phyloP scores from a whole-genome alignment of 2,113 vertebrate species.

The Ammodytes dubius region DNA sequence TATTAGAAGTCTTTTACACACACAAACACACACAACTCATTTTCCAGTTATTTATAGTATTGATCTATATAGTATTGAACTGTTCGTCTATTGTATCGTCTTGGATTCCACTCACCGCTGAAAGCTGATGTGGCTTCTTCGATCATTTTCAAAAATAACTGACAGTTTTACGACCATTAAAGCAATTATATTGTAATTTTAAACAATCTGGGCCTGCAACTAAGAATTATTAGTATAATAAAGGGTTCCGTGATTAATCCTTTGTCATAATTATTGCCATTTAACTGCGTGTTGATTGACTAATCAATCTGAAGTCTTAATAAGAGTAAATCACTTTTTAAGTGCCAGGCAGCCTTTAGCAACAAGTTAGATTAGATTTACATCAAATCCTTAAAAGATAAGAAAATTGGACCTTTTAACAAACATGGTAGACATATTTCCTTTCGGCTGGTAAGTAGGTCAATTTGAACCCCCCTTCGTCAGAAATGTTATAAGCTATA shows the following conservation, averaged over 20 bases:
- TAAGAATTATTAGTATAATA: not conserved
- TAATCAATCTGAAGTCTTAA: too few species aligned
- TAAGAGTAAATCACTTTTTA: too few species aligned
- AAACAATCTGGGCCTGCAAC: not conserved
- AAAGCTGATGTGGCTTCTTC: conserved; percentile 9
- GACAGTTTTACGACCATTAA: not conserved
- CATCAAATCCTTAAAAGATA: too few species aligned
- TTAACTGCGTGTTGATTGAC: too few species aligned
- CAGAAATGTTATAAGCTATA: not conserved
- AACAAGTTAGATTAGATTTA: not conserved
- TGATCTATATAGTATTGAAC: conserved; percentile 5
- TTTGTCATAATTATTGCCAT: too few species aligned
- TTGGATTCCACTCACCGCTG: conserved; percentile 13
- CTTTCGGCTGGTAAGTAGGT: too few species aligned
- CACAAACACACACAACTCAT: conserved; percentile 1
- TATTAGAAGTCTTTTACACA: not conserved
- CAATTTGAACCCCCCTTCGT: too few species aligned
- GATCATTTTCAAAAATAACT: not conserved
- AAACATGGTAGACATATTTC: not conserved
- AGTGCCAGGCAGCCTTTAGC: not conserved
- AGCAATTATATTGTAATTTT: not conserved
- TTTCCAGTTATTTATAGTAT: conserved; percentile 21
- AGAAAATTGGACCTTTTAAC: too few species aligned
- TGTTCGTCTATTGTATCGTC: conserved; percentile 2
- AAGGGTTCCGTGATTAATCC: too few species aligned